Evolutionary conservation across 2,888 invertebrate species (phyloP).

Genomic region (Apocheima hispidaria): DNA sequence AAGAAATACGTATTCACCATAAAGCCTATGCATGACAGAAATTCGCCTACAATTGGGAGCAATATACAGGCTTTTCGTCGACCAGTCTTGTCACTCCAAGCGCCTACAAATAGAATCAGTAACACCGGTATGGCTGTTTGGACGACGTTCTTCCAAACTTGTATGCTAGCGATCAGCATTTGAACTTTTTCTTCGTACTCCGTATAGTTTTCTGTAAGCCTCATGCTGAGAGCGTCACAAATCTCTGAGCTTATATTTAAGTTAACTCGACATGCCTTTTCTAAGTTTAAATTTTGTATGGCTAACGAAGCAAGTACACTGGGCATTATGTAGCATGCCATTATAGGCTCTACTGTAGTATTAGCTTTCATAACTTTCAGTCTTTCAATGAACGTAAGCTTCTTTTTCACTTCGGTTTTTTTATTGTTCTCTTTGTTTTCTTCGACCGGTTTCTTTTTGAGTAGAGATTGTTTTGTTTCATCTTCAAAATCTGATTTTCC

Average conservation of each 20-base stretch:
- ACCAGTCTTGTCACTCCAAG: slow-evolving; percentile 91
- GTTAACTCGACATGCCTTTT: slow-evolving; percentile 94
- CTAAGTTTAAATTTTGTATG: slow-evolving; percentile 89
- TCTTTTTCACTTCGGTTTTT: slow-evolving; percentile 51
- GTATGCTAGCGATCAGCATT: slow-evolving; percentile 90
- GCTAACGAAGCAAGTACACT: slow-evolving; percentile 90
- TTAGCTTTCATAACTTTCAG: slow-evolving; percentile 77
- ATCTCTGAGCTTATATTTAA: slow-evolving; percentile 89
- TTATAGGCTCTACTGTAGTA: slow-evolving; percentile 90
- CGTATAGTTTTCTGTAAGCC: slow-evolving; percentile 88
- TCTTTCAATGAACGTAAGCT: slow-evolving; percentile 63
- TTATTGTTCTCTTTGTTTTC: slow-evolving; percentile 23
- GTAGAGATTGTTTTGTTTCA: slow-evolving; percentile 57
- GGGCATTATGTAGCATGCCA: slow-evolving; percentile 89
- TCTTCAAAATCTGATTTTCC: slow-evolving; percentile 47
- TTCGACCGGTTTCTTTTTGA: slow-evolving; percentile 54
- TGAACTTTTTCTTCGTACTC: slow-evolving; percentile 88
- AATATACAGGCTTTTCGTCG: slow-evolving; percentile 92
- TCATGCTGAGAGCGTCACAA: slow-evolving; percentile 90
- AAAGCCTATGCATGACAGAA: slow-evolving; percentile 91
- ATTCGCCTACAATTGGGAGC: slow-evolving; percentile 92
- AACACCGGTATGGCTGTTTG: slow-evolving; percentile 93
- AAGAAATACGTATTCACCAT: slow-evolving; percentile 93
- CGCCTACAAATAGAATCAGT: slow-evolving; percentile 93
- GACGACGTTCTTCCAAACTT: slow-evolving; percentile 93